phyloP scores from a whole-genome alignment of 2,113 vertebrate species.

The Colossoma macropomum region DNA sequence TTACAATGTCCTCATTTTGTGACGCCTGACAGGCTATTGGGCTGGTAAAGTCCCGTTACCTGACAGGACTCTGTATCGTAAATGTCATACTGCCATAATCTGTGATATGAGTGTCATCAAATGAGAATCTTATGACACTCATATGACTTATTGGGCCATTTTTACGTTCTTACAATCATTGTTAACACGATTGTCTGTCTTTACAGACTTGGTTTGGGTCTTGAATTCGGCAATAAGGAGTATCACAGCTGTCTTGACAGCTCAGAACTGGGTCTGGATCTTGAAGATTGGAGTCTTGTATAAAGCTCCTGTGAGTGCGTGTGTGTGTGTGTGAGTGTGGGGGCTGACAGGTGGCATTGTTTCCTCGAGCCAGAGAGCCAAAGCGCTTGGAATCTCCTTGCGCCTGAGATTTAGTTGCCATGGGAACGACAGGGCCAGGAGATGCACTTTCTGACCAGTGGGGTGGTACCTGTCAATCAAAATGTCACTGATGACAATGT shows the following conservation, averaged over 20 bases:
- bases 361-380: conserved; percentile 9
- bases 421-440: conserved; percentile 40
- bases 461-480: conserved; percentile 43
- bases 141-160: too few species aligned
- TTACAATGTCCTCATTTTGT: too few species aligned
- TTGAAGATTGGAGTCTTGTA: background rate
- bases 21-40: too few species aligned
- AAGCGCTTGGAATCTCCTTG: conserved; percentile 23
- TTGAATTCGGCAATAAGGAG: background rate
- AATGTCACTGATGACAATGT: conserved; percentile 15
- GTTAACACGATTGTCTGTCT: background rate
- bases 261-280: background rate
- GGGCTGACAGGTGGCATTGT: conserved; percentile 23
- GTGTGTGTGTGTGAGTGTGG: background rate
- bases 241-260: background rate
- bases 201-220: background rate
- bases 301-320: background rate
- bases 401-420: conserved; percentile 47
- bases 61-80: too few species aligned
- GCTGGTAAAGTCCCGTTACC: too few species aligned
- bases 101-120: too few species aligned
- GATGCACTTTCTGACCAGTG: conserved; percentile 39
- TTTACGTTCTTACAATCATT: background rate
- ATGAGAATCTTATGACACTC: too few species aligned
- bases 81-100: too few species aligned